Conservation (phyloP, 2,113 vertebrate genomes). For the Vireo altiloquus region DNA sequence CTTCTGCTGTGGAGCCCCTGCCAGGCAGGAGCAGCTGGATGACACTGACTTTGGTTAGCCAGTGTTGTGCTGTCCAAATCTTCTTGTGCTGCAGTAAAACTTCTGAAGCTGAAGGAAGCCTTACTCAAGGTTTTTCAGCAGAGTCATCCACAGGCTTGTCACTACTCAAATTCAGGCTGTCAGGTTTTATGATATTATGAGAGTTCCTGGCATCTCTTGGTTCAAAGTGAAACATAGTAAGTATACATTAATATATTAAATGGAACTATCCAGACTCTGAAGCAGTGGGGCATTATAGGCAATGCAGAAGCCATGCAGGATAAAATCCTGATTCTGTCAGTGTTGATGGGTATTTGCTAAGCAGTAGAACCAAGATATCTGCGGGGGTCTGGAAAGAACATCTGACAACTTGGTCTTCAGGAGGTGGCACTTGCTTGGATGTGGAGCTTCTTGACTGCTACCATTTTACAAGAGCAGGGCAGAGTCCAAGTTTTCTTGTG, state of each 20-base stretch:
- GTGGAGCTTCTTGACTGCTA: not conserved
- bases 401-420: not conserved
- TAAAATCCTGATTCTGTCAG: not conserved
- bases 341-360: not conserved
- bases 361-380: not conserved
- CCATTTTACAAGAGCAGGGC: not conserved
- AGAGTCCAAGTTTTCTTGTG: not conserved
- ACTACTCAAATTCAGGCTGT: not conserved
- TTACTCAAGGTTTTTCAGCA: not conserved
- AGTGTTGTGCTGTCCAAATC: not conserved
- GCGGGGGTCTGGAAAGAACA: not conserved
- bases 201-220: not conserved
- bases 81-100: not conserved
- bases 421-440: not conserved
- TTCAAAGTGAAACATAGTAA: not conserved
- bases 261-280: not conserved
- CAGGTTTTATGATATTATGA: not conserved
- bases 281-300: not conserved
- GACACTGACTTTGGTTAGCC: not conserved
- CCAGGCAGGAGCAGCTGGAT: not conserved
- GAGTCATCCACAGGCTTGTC: not conserved
- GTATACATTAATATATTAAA: not conserved
- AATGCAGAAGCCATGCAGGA: not conserved
- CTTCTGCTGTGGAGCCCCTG: not conserved
- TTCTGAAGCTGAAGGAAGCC: not conserved